Base-by-base conservation (phyloP, 1,140 invertebrate species). In the Heterodera schachtii region DNA sequence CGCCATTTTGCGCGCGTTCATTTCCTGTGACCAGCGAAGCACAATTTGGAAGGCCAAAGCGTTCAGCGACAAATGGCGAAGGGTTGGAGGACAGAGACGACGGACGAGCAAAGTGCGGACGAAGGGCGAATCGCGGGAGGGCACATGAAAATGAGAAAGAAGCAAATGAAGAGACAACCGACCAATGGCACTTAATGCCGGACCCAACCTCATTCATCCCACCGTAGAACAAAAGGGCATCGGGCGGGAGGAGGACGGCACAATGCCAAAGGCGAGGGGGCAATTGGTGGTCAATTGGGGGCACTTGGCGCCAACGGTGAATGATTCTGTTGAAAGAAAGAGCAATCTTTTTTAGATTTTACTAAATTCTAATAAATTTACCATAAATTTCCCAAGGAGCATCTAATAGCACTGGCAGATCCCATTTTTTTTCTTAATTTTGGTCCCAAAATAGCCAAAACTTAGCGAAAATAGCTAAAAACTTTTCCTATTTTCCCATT, bases 231-330 rank as follows among this genome's bases (percentile, higher is more conserved):
- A 78, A 64, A 31, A 78, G 21, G 16, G 64, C 21, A 19, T 78
- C 77, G 44, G 52, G 13, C 47, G 7, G 9, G 31, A 78, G 41
- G 11, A 66, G 70, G 47, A 78, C 77, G 47, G 77, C 66, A 70
- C 77, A 78, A 44, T 78, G 77, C 77, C 77, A 78, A 69, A 78
- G 77, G 2, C 77, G 66, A 19, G 77, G 47, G 46, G 77, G 77
- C 11, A 78, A 49, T 69, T 70, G 77, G 21, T 78, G 77, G 41
- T 78, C 60, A 43, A 78, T 49, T n/a, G 77, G 77, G 31, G 77
- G 77, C 47, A 78, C 49, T 69, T 66, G 77, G 44, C 52, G 66
- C 77, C 77, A 78, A 69, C 66, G 49, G 70, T 78, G 77, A 9
- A 3, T 43, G 6, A 44, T 76, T 21, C n/a, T 41, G 9, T 3